Conservation (phyloP, 2,888 invertebrate species). For the Agrochola macilenta region DNA sequence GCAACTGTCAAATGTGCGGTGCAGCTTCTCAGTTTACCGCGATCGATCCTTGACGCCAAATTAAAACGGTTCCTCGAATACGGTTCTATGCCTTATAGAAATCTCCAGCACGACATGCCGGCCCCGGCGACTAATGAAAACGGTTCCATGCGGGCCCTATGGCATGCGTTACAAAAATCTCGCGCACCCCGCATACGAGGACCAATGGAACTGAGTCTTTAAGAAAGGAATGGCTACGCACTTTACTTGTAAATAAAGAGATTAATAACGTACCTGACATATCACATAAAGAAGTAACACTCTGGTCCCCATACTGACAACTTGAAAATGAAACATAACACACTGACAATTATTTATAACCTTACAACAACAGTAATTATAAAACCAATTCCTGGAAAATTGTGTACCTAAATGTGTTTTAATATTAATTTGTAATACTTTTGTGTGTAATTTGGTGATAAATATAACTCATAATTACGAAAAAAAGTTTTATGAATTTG, state of each 20-base stretch:
- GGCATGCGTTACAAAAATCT: too few relatives aligned
- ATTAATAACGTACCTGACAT: conserved; percentile 35
- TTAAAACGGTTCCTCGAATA: too few relatives aligned
- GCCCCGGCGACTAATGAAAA: too few relatives aligned
- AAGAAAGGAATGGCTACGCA: neutral
- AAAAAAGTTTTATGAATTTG: neutral
- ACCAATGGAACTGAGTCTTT: too few relatives aligned
- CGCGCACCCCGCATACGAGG: too few relatives aligned
- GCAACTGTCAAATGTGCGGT: too few relatives aligned
- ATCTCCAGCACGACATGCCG: too few relatives aligned
- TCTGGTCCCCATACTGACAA: conserved; percentile 41
- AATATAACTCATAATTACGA: neutral
- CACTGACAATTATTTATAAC: conserved; percentile 49
- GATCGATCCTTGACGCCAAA: too few relatives aligned
- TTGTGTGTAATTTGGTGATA: conserved; percentile 7
- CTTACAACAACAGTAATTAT: conserved; percentile 5
- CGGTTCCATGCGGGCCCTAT: too few relatives aligned
- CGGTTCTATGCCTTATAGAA: too few relatives aligned
- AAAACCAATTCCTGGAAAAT: conserved; percentile 26
- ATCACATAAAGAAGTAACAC: conserved; percentile 28
- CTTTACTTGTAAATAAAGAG: too few relatives aligned
- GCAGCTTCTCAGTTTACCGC: too few relatives aligned
- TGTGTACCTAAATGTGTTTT: neutral
- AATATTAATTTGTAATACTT: conserved; percentile 13
- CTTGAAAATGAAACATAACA: conserved; percentile 17